Percentiles rank a stretch among this genome's conserved stretches.
phyloP scores from a whole-genome alignment of 2,797 vertebrate species.

The Tachyglossus aculeatus region DNA sequence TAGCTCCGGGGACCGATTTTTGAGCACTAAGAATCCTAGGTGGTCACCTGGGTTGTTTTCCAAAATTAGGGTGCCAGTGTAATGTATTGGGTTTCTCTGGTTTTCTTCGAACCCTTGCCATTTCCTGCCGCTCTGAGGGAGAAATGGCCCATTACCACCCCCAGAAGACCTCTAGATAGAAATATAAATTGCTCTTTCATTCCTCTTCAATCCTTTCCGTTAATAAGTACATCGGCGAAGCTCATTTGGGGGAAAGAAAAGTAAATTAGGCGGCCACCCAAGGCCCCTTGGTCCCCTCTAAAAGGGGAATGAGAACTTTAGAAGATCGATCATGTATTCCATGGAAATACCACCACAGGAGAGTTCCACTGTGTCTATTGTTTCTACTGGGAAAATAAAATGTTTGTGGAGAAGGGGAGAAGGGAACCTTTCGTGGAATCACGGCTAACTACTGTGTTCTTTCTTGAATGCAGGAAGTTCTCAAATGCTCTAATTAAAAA shows the following conservation, averaged over 20 bases:
- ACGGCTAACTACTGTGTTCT: too few relatives aligned
- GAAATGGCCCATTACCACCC: neutral
- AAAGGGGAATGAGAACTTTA: neutral
- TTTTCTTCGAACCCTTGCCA: too few relatives aligned
- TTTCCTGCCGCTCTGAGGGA: too few relatives aligned
- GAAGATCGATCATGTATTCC: neutral
- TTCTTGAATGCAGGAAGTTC: too few relatives aligned
- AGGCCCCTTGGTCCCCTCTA: neutral
- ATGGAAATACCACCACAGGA: neutral
- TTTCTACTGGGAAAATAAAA: conserved; percentile 13
- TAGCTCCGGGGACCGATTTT: conserved; percentile 26
- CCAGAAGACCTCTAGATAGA: neutral
- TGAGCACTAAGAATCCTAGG: conserved; percentile 9
- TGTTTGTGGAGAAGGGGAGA: neutral
- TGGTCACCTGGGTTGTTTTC: conserved; percentile 6
- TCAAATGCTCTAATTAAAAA: too few relatives aligned
- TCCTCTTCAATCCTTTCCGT: conserved; percentile 17
- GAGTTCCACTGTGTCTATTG: neutral
- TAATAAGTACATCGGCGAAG: neutral
- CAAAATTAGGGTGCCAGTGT: conserved; percentile 22
- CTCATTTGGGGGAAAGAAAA: neutral
- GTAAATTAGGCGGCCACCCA: neutral
- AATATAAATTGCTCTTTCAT: neutral
- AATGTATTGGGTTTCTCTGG: conserved; percentile 6
- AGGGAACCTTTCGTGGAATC: neutral